Conservation (phyloP, 2,888 invertebrate species). For the Eucera pruinosa region DNA sequence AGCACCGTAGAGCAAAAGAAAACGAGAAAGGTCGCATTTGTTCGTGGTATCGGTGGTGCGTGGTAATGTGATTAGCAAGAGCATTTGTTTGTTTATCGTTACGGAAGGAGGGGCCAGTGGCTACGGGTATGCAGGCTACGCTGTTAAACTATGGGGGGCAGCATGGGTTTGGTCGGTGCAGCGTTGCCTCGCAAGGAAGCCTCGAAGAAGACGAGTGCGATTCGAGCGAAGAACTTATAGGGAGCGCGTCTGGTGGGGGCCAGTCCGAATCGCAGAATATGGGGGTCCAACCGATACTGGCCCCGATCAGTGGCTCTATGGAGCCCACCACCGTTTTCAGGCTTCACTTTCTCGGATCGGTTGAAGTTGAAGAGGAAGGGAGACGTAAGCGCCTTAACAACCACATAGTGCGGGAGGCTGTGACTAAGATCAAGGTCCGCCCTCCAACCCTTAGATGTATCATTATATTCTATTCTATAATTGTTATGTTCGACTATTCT, state of each 20-base stretch:
- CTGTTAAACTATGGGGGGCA: conserved; percentile 83
- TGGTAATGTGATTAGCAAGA: conserved; percentile 79
- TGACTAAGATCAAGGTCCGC: conserved; percentile 93
- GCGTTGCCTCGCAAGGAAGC: conserved; percentile 82
- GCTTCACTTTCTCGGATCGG: conserved; percentile 93
- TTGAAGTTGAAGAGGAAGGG: conserved; percentile 93
- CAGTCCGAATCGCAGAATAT: conserved; percentile 76
- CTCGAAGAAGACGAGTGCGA: conserved; percentile 83
- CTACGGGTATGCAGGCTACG: conserved; percentile 79
- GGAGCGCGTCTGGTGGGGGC: conserved; percentile 80
- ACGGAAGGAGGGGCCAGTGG: conserved; percentile 80
- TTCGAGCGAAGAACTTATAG: conserved; percentile 83
- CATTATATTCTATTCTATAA: conserved; percentile 52
- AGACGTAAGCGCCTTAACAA: conserved; percentile 92
- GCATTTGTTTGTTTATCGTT: conserved; percentile 82
- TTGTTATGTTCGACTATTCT: conserved; percentile 36
- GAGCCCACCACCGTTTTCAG: conserved; percentile 89
- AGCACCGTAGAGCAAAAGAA: conserved; percentile 20
- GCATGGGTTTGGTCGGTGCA: conserved; percentile 82
- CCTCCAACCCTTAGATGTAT: conserved; percentile 65
- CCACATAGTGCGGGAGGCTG: conserved; percentile 95
- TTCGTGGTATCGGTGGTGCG: conserved; percentile 79
- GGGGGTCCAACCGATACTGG: conserved; percentile 78
- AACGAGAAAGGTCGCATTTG: conserved; percentile 56
- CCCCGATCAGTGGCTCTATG: conserved; percentile 78